Base-by-base conservation (phyloP, 2,888 invertebrate genomes). In the Plebejus anna region DNA sequence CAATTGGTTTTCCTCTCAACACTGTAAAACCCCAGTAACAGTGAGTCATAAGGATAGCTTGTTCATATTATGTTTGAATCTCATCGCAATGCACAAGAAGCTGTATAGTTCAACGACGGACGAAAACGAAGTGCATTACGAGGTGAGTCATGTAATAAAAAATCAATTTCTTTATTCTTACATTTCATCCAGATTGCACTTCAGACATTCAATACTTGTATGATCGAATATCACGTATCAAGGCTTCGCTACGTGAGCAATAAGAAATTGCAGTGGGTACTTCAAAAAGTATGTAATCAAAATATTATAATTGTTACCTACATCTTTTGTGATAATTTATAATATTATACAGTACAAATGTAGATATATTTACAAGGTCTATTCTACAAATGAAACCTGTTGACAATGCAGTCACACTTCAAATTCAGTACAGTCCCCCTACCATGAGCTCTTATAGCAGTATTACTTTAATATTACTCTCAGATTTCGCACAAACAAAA, bases 1-100 rank as follows among this genome's bases (percentile, higher is more conserved):
- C 9, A 32, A 32, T 32, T 36, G 13, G 32, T 66, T 66, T 66
- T 66, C 66, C 13, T 66, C 66, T 5, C 5, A 13, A 36, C 13
- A 32, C 66, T 13, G 66, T 66, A 66, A 66, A 66, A 66, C 66
- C 66, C 66, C 66, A 13, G 32, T 28, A 61, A 61, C 59, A 66
- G 66, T 66, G 66, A 66, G 66, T 66, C 66, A 66, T 32, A 66
- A 66, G 11, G 6, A 5, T 28, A 61, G 13, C 32, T 66, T 13
- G 36, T 16, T 66, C 32, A 13, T 66, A 66, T 36, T 32, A 66
- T 66, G 66, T 36, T 36, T 32, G 32, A 66, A 32, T 66, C 13
- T 0, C 32, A 66, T 66, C 66, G 32, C 16, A 16, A 66, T 66
- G 66, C 36, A 66, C 32, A 2, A 16, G 36, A 66, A 5, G 4